Evolutionary conservation across 2,888 invertebrate species (phyloP).

Genomic region (Napeogenes inachia): DNA sequence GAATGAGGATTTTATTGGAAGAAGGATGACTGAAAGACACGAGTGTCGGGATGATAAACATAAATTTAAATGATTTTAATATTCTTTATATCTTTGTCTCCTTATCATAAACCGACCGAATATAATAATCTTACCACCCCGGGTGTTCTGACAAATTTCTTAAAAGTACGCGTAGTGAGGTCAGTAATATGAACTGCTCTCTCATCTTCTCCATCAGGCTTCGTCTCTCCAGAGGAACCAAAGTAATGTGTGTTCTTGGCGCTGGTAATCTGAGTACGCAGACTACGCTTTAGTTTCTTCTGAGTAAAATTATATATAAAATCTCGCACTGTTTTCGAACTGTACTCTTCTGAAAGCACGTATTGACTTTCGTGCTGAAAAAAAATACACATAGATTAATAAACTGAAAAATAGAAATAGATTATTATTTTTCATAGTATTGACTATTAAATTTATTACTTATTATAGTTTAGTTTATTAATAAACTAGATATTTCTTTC

Average conservation of each 20-base stretch:
- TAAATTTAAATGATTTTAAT: no score
- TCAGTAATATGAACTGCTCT: constrained; percentile 78
- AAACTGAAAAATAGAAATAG: no score
- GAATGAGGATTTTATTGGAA: no score
- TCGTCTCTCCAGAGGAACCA: constrained; percentile 42
- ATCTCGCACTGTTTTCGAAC: constrained; percentile 66
- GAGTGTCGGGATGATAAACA: no score
- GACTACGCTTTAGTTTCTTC: constrained; percentile 54
- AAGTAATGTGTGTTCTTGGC: constrained; percentile 66
- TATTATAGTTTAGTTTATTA: neutral
- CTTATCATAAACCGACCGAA: no score
- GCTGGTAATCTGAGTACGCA: constrained; percentile 56
- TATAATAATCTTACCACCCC: constrained; percentile 69
- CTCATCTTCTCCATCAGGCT: constrained; percentile 35
- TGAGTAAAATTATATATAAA: constrained; percentile 76
- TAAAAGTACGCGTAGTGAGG: constrained; percentile 81
- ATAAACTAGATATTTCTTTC: no score
- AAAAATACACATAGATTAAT: no score
- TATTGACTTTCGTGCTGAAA: constrained; percentile 83
- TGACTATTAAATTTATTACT: no score
- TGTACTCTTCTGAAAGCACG: constrained; percentile 74
- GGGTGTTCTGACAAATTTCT: constrained; percentile 76
- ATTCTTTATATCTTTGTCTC: no score
- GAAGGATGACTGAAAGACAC: no score
- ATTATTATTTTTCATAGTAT: no score